A percentile compares a stretch with the other conserved stretches of the same genome.
These are phyloP conservation scores for Galago senegalensis DNA, from an alignment of 2,797 vertebrate genomes.

Conservation along the genomic window DNA sequence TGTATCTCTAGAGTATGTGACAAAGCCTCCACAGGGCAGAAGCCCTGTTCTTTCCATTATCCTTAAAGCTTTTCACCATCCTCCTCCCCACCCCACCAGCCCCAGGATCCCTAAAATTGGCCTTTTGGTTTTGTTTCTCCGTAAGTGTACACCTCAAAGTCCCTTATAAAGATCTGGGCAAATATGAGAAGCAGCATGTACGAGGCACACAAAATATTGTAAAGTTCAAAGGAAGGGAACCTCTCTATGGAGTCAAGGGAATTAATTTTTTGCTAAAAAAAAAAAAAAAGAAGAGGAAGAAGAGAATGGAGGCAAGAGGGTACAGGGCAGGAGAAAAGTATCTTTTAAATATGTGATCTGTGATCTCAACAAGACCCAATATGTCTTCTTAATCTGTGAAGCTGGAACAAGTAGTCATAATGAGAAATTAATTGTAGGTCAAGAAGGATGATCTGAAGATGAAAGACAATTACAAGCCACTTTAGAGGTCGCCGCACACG, in stretches of 20 bases:
- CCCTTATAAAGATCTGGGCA: background rate
- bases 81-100: accelerated
- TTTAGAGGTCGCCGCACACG: background rate
- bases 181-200: background rate
- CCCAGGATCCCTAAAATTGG: background rate
- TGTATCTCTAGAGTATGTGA: background rate
- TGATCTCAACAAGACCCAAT: background rate
- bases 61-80: background rate
- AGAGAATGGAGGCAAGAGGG: background rate
- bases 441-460: background rate
- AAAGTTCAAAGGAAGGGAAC: background rate
- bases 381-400: background rate
- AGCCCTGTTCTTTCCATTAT: background rate
- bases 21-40: background rate
- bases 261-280: background rate
- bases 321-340: background rate
- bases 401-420: background rate
- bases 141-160: background rate
- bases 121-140: background rate
- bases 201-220: background rate
- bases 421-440: background rate
- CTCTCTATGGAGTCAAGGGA: background rate
- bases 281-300: background rate
- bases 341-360: background rate
- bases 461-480: conserved; percentile 8